Evolutionary conservation across 1,140 invertebrate species (phyloP).

Genomic region (Potamilus streckersoni): DNA sequence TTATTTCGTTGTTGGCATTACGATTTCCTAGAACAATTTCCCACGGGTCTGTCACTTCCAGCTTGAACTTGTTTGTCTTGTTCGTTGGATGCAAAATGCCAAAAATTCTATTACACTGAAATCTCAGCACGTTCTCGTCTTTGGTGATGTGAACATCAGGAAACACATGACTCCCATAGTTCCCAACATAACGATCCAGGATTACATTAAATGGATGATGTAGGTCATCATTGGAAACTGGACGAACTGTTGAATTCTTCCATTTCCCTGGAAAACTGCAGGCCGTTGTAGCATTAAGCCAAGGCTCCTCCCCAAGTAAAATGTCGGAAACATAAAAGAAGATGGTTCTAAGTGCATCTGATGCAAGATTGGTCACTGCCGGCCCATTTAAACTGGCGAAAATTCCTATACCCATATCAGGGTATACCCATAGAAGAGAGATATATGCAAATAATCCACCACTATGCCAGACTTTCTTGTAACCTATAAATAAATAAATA

Average conservation of each 20-base stretch:
- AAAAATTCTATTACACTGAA: constrained; percentile 1
- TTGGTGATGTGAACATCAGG: constrained; percentile 8
- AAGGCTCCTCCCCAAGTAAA: constrained; percentile 4
- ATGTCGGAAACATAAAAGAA: constrained; percentile 22
- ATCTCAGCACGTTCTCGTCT: not conserved
- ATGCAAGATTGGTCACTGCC: not conserved
- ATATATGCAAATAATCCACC: constrained; percentile 19
- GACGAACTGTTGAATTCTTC: not conserved
- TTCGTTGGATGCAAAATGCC: constrained; percentile 8
- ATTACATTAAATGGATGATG: constrained; percentile 9
- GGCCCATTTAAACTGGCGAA: constrained; percentile 25
- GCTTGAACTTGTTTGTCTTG: constrained; percentile 6
- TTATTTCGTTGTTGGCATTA: constrained; percentile 7
- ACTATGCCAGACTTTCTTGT: constrained; percentile 9
- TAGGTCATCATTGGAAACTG: not conserved
- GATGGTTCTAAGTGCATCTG: constrained; percentile 3
- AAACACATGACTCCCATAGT: constrained; percentile 12
- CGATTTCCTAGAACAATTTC: not conserved
- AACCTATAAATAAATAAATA: constrained; percentile 8
- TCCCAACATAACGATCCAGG: constrained; percentile 12
- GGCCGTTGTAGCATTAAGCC: constrained; percentile 10
- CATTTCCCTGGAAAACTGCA: constrained; percentile 17
- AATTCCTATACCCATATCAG: constrained; percentile 10
- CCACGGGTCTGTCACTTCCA: constrained; percentile 15
- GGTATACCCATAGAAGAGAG: constrained; percentile 25